Conservation (phyloP, 2,113 vertebrate species). For the Eptesicus fuscus region DNA sequence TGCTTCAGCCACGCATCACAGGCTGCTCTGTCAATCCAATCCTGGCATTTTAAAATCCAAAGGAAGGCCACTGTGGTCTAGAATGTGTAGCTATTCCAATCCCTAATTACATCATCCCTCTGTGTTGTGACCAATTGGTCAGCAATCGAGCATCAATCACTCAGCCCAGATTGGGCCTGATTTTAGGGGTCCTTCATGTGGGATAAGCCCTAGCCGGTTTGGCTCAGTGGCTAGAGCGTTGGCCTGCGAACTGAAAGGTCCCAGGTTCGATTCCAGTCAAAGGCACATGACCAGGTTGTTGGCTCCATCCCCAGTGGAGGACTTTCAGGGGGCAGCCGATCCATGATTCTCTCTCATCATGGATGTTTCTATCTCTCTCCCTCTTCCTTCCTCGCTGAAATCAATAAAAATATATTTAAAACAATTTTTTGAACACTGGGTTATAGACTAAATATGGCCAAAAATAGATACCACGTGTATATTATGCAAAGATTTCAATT, state of each 20-base stretch:
- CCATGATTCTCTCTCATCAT: no score
- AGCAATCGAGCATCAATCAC: not conserved
- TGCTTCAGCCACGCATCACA: not conserved
- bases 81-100: conserved; percentile 37
- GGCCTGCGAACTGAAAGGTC: no score
- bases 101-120: not conserved
- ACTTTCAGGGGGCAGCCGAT: no score
- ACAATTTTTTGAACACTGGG: not conserved
- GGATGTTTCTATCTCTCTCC: no score
- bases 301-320: no score
- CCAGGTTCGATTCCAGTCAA: no score
- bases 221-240: no score
- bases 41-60: conserved; percentile 30
- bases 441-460: not conserved
- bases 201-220: not conserved
- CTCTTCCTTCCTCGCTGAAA: no score
- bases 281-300: no score
- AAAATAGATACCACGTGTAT: not conserved
- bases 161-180: not conserved
- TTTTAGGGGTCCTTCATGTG: not conserved
- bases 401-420: no score
- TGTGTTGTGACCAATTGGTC: conserved; percentile 16
- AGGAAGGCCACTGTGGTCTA: not conserved
- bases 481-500: not conserved
- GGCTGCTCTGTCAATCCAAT: not conserved